Evolutionary conservation across 2,797 vertebrate genomes (phyloP).

Genomic region (Amblyraja radiata): DNA sequence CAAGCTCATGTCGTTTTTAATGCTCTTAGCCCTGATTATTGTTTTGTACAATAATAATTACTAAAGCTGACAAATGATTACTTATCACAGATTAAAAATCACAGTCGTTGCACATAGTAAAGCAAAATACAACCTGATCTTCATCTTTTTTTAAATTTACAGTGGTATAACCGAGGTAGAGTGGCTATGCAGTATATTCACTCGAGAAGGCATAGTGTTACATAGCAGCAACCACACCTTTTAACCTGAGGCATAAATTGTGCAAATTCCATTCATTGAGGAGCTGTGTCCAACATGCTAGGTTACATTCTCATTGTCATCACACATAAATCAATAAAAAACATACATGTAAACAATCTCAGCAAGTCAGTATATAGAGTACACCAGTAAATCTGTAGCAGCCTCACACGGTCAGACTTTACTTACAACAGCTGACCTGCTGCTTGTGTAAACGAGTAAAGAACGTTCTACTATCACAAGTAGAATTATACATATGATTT

Average conservation of each 20-base stretch:
- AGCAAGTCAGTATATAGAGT: neutral
- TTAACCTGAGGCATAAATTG: conserved; percentile 41
- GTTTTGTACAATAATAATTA: neutral
- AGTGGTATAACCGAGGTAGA: conserved; percentile 24
- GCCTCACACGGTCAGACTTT: neutral
- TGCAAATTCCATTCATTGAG: conserved; percentile 39
- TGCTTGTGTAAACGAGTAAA: conserved; percentile 23
- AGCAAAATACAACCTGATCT: conserved; percentile 1
- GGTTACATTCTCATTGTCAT: conserved; percentile 34
- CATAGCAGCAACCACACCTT: conserved; percentile 40
- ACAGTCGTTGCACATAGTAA: neutral
- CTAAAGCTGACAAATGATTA: neutral
- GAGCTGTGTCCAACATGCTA: conserved; percentile 20
- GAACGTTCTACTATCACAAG: neutral
- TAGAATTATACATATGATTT: neutral
- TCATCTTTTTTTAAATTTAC: neutral
- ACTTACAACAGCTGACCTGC: neutral
- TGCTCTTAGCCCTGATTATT: neutral
- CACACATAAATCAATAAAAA: conserved; percentile 36
- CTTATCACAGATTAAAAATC: neutral
- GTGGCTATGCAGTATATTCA: neutral
- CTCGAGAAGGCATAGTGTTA: conserved; percentile 33
- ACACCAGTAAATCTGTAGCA: neutral
- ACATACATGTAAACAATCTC: conserved; percentile 8
- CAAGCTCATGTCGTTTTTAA: too few relatives aligned